These are phyloP conservation scores for Ptychochromis oligacanthus DNA, from an alignment of 2,113 vertebrate genomes.

Conservation along the genomic window DNA sequence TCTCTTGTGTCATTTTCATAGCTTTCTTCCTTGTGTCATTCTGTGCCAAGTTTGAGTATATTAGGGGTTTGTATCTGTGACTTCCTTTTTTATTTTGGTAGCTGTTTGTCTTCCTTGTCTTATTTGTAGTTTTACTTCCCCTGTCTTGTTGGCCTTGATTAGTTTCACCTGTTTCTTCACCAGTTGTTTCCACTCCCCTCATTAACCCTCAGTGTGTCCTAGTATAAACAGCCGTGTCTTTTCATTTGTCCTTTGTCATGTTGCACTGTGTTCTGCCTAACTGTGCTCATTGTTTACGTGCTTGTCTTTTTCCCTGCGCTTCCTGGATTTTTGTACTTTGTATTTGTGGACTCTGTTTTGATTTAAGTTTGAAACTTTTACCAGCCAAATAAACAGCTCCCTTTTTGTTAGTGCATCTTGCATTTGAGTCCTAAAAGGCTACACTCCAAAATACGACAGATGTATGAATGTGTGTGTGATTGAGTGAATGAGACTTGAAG, in stretches of 20 bases:
- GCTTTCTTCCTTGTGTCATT: neutral
- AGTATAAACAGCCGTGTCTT: neutral
- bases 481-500: neutral
- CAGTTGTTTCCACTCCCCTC: neutral
- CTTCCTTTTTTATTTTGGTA: neutral
- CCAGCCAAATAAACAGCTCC: too few species aligned
- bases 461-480: neutral
- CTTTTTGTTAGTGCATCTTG: neutral
- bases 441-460: neutral
- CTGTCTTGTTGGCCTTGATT: too few species aligned
- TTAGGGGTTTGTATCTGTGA: neutral
- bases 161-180: too few species aligned
- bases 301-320: rapidly evolving
- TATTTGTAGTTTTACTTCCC: too few species aligned
- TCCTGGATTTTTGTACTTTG: neutral
- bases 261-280: too few species aligned
- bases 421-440: neutral
- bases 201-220: neutral
- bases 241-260: too few species aligned
- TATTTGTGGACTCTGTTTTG: neutral
- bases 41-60: neutral
- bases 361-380: neutral
- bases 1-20: neutral
- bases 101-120: neutral
- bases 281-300: neutral